These are phyloP conservation scores for Halcyon badia DNA, from an alignment of 2,797 vertebrate species.

Conservation along the genomic window DNA sequence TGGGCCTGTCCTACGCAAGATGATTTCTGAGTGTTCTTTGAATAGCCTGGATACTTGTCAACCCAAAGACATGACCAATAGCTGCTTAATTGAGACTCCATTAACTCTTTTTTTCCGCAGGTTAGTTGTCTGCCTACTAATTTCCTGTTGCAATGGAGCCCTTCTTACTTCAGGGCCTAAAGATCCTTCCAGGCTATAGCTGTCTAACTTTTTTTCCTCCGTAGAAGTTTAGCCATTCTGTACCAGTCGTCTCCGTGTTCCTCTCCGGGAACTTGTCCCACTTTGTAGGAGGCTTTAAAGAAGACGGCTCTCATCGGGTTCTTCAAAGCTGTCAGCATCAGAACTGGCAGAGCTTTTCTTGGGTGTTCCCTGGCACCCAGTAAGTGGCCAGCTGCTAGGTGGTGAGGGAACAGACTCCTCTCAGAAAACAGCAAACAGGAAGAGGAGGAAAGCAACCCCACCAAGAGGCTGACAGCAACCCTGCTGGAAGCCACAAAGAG, in stretches of 20 bases:
- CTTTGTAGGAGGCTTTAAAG: background rate
- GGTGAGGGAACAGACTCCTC: background rate
- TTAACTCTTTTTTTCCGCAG: conserved; percentile 6
- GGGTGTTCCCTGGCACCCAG: background rate
- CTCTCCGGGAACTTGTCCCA: background rate
- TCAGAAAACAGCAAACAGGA: background rate
- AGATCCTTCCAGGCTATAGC: background rate
- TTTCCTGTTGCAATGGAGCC: conserved; percentile 2
- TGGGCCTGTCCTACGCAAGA: conserved; percentile 17
- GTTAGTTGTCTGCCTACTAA: background rate
- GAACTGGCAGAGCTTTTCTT: conserved; percentile 2
- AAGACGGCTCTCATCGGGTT: background rate
- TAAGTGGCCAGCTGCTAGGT: background rate
- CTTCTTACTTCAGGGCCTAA: conserved; percentile 8
- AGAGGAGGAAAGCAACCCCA: background rate
- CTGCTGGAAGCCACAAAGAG: background rate
- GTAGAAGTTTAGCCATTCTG: background rate
- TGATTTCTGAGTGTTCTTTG: conserved; percentile 39
- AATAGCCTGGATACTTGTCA: background rate
- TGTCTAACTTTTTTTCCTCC: background rate
- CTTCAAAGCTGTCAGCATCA: background rate
- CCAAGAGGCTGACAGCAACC: background rate
- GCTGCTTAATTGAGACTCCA: background rate
- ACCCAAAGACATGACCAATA: conserved; percentile 4
- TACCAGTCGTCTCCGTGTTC: background rate